Evolutionary conservation across 2,888 invertebrate genomes (phyloP), one percentile per base, ranked within the genome.

Genomic region (Cheilosia pagana): DNA sequence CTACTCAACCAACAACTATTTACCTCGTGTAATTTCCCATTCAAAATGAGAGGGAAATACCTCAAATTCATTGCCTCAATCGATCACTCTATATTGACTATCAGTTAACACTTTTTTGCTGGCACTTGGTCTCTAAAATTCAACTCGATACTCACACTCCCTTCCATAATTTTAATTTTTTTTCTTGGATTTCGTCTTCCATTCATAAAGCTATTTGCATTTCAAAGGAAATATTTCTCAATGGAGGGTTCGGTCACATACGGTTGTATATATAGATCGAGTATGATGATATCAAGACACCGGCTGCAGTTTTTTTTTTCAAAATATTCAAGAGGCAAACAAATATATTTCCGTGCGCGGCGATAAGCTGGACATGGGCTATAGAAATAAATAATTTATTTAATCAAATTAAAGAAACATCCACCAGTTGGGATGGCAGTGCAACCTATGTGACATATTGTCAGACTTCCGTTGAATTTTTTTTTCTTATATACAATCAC

Each of bases 181-280:
- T 3, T 35, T 35, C 12, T 12, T 12, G 0, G 2, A 35, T 12
- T 35, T 35, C 35, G 35, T 8, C 45, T 10, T n/a, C 45, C 16
- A 16, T 45, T 45, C 16, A 45, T 45, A 35, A 35, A 35, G 12
- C 35, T 35, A 53, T 45, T 45, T 45, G 45, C 45, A 45, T 45
- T 45, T 45, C 45, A 45, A 45, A 45, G 8, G 19, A 19, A 45
- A 45, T 16, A 8, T 45, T 45, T 16, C 45, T 45, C 16, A 45
- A 45, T 16, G 19, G 45, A 16, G 7, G 45, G 16, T 45, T 16
- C 16, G 45, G 45, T 16, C 16, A 45, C 8, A 45, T 45, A 8
- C 35, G 35, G 3, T 3, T 45, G 3, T 45, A 3, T 10, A 16
- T 19, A 8, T 19, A 45, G 45, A 45, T 45, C 45, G 45, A 45